Conservation (phyloP, 2,888 invertebrate species). For the Polyploca ridens region DNA sequence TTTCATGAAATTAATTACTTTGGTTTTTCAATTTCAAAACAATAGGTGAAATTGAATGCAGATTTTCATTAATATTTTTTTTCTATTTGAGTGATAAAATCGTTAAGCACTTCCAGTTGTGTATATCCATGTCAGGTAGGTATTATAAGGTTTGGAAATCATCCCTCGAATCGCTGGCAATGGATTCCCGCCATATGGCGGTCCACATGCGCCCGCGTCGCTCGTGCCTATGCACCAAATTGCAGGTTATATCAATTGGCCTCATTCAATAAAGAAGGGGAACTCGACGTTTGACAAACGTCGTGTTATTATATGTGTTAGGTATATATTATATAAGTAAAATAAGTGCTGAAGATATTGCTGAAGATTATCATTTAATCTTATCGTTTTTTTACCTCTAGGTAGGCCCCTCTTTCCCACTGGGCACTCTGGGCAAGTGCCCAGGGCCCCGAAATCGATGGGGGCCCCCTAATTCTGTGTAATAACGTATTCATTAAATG, state of each 20-base stretch:
- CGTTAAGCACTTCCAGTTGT: constrained; percentile 26
- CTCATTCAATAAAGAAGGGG: constrained; percentile 68
- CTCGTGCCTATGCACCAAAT: constrained; percentile 61
- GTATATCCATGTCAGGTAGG: constrained; percentile 13
- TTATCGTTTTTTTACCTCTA: too few species aligned
- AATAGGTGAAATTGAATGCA: too few species aligned
- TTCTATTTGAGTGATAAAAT: neutral
- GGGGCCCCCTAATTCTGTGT: too few species aligned
- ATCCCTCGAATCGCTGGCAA: constrained; percentile 49
- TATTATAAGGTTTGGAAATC: constrained; percentile 52
- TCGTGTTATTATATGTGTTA: constrained; percentile 25
- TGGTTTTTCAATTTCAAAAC: too few species aligned
- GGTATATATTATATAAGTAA: neutral
- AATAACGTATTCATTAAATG: too few species aligned
- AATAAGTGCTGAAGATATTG: neutral
- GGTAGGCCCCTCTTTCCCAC: too few species aligned
- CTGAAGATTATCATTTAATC: too few species aligned
- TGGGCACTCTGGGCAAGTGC: too few species aligned
- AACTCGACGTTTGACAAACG: constrained; percentile 49
- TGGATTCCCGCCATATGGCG: constrained; percentile 74
- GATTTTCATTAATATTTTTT: too few species aligned
- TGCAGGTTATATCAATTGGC: constrained; percentile 78
- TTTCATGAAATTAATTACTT: too few species aligned
- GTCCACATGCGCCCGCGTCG: constrained; percentile 65
- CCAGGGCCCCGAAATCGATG: too few species aligned